Evolutionary conservation across 1,140 invertebrate species (phyloP).

Genomic region (Scylla paramamosain): DNA sequence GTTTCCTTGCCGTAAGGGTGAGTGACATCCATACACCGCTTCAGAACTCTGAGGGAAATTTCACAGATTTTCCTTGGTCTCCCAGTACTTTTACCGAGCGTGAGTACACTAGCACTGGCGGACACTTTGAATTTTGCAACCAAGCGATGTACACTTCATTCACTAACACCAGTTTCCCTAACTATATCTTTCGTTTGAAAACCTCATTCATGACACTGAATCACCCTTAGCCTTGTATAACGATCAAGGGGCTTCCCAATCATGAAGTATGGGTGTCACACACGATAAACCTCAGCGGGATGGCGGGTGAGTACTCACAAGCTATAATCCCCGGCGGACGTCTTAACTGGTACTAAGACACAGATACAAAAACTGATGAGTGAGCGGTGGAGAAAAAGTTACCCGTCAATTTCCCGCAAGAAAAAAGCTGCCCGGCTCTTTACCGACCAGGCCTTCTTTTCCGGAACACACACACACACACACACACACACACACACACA

Average conservation of each 20-base stretch:
- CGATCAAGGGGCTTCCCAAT: too few species aligned
- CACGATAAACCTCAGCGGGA: background rate
- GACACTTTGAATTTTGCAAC: too few species aligned
- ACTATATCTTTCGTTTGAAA: background rate
- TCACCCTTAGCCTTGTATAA: too few species aligned
- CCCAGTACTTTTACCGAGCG: background rate
- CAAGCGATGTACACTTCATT: too few species aligned
- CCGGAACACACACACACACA: too few species aligned
- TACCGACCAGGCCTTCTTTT: too few species aligned
- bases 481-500: too few species aligned
- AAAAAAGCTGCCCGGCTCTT: too few species aligned
- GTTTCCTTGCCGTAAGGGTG: background rate
- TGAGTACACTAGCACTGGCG: background rate
- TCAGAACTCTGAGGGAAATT: background rate
- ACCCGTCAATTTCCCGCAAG: too few species aligned
- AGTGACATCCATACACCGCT: slow-evolving; percentile 13
- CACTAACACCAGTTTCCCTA: too few species aligned
- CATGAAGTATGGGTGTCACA: too few species aligned
- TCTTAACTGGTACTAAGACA: background rate
- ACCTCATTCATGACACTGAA: background rate
- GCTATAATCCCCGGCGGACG: background rate
- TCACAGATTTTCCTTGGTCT: background rate
- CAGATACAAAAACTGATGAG: background rate
- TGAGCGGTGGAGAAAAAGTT: background rate
- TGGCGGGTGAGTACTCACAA: background rate